Evolutionary conservation across 2,797 vertebrate species (phyloP).

Genomic region (Acipenser transmontanus): DNA sequence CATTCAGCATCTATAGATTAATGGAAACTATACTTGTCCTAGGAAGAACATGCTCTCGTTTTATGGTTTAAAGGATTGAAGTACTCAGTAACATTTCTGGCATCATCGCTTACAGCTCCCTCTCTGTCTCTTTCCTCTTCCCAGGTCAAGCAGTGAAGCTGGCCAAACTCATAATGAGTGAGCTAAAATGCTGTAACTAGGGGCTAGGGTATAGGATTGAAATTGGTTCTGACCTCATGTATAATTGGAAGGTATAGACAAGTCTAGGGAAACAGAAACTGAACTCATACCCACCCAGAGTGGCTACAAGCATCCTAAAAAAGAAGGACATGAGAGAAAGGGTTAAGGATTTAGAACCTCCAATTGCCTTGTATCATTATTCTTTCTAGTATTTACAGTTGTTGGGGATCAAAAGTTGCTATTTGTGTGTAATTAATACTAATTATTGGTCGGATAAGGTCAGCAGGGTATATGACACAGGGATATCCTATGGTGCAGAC

Average conservation of each 20-base stretch:
- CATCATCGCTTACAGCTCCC: neutral
- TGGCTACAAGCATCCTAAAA: too few relatives aligned
- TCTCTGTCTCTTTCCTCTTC: conserved; percentile 2
- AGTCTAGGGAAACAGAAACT: too few relatives aligned
- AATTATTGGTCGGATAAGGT: conserved; percentile 13
- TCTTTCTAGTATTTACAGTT: neutral
- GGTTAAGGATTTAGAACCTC: neutral
- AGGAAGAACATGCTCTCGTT: neutral
- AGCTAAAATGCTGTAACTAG: too few relatives aligned
- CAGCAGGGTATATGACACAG: conserved; percentile 2
- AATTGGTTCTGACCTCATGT: too few relatives aligned
- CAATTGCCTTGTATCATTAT: neutral
- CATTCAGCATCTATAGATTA: too few relatives aligned
- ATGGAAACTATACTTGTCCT: too few relatives aligned
- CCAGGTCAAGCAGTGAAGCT: too few relatives aligned
- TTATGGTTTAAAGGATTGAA: neutral
- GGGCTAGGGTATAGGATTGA: too few relatives aligned
- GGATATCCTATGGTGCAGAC: conserved; percentile 1
- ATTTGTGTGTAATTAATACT: conserved; percentile 8
- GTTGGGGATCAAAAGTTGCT: neutral
- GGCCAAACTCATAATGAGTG: too few relatives aligned
- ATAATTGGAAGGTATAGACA: too few relatives aligned
- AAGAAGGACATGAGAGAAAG: neutral
- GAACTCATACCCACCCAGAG: too few relatives aligned
- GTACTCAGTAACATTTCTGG: neutral